These are phyloP conservation scores for Crioceris asparagi DNA, from an alignment of 2,888 invertebrate genomes.

Conservation along the genomic window DNA sequence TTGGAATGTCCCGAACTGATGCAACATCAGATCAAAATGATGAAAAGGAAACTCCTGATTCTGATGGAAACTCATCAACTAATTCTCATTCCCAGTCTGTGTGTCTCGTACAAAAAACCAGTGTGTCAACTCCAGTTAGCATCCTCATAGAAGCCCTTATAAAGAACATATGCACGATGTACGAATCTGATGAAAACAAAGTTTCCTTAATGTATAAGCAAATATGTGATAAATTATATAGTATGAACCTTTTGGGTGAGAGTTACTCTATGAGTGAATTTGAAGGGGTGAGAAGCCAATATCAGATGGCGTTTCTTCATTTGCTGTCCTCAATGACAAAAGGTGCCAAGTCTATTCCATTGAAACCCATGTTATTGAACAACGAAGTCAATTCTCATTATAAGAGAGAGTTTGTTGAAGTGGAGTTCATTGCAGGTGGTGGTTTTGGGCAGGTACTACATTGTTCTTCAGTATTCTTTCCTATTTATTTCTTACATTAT, in stretches of 20 bases:
- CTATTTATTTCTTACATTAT: neutral
- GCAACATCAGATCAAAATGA: conserved; percentile 10
- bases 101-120: conserved; percentile 9
- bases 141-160: conserved; percentile 60
- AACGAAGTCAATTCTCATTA: conserved; percentile 52
- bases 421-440: conserved; percentile 58
- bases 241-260: conserved; percentile 59
- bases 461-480: too few species aligned
- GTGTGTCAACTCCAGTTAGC: conserved; percentile 49
- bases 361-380: conserved; percentile 45
- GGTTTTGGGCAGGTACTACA: conserved; percentile 64
- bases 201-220: conserved; percentile 53
- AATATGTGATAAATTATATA: conserved; percentile 55
- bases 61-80: too few species aligned
- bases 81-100: conserved; percentile 9
- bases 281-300: conserved; percentile 56
- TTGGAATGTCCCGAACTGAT: too few species aligned
- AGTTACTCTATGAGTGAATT: conserved; percentile 60
- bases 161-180: conserved; percentile 53
- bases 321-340: conserved; percentile 50
- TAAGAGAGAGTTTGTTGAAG: conserved; percentile 57
- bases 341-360: conserved; percentile 41
- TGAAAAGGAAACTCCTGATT: too few species aligned
- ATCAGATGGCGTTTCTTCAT: conserved; percentile 54
- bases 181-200: conserved; percentile 48